Evolutionary conservation across 2,888 invertebrate species (phyloP).

Genomic region (Pediacus dermestoides): DNA sequence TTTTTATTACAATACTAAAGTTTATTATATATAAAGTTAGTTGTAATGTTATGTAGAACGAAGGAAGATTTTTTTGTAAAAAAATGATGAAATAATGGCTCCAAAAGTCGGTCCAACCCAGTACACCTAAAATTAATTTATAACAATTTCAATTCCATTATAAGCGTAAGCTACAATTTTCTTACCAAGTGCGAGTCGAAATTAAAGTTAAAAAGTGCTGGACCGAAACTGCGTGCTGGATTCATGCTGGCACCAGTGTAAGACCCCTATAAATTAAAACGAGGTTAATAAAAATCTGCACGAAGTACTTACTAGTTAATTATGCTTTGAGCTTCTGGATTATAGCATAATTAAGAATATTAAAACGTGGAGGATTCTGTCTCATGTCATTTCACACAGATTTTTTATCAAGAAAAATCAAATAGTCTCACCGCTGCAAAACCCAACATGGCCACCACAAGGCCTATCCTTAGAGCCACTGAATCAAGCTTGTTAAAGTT

Average conservation of each 20-base stretch:
- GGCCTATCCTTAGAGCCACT: conserved; percentile 62
- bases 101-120: conserved; percentile 43
- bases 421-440: conserved; percentile 59
- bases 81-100: conserved; percentile 32
- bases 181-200: conserved; percentile 68
- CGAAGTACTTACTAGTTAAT: too few relatives aligned
- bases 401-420: background rate
- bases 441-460: conserved; percentile 62
- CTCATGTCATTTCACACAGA: background rate
- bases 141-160: conserved; percentile 2
- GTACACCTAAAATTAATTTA: conserved; percentile 36
- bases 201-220: conserved; percentile 64
- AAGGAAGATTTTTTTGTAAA: too few relatives aligned
- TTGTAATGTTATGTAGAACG: too few relatives aligned
- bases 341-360: too few relatives aligned
- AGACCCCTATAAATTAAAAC: conserved; percentile 41
- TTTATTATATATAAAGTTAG: too few relatives aligned
- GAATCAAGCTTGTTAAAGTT: conserved; percentile 62
- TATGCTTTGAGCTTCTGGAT: too few relatives aligned
- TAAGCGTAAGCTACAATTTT: conserved; percentile 2
- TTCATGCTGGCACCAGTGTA: conserved; percentile 69
- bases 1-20: background rate
- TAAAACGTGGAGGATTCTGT: too few relatives aligned
- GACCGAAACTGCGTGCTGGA: conserved; percentile 65
- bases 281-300: conserved; percentile 4